Base-by-base conservation (phyloP, 1,140 invertebrate species). In the Plodia interpunctella region DNA sequence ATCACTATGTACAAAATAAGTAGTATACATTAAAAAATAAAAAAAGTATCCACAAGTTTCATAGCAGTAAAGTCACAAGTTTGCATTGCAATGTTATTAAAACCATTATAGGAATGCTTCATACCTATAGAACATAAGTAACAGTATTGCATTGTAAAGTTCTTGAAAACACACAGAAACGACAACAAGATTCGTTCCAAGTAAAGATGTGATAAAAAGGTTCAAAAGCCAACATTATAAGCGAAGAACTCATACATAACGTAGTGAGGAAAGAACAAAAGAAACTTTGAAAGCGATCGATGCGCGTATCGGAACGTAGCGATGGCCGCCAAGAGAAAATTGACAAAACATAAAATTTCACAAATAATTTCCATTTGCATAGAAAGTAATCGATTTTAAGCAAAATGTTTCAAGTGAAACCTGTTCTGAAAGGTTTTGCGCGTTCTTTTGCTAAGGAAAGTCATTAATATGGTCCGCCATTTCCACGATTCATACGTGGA, bases 401-500 rank as follows among this genome's bases (percentile, higher is more conserved):
- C 32, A 69, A 82, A 78, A 76, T 69, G 60, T 71, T 77, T 80
- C 73, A 73, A 58, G 72, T 72, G 76, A 83, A 58, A 80, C 17
- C 55, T 77, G 63, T 72, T 78, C 52, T 49, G n/a, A 63, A 64
- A 57, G 15, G 50, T 65, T 55, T 67, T 81, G 78, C 80, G 83
- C 72, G 25, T 57, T 58, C 51, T 57, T 68, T 65, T 57, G 57
- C 19, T 68, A 59, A 30, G 32, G 61, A 56, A 66, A 63, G 62
- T 62, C 59, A 20, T 63, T 53, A 59, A 63, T 44, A 60, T 25
- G 69, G 28, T 62, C 62, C 68, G 74, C 72, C 80, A 81, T 83
- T 76, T 66, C 65, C 58, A 65, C 66, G 68, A 62, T 63, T 59
- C 69, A 78, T 83, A 83, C 75, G 78, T 83, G 79, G 70, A 74